A percentile compares a stretch with the other conserved stretches of the same genome.
phyloP scores from a whole-genome alignment of 2,888 invertebrate species.

The Eueremaeus valkanovi region DNA sequence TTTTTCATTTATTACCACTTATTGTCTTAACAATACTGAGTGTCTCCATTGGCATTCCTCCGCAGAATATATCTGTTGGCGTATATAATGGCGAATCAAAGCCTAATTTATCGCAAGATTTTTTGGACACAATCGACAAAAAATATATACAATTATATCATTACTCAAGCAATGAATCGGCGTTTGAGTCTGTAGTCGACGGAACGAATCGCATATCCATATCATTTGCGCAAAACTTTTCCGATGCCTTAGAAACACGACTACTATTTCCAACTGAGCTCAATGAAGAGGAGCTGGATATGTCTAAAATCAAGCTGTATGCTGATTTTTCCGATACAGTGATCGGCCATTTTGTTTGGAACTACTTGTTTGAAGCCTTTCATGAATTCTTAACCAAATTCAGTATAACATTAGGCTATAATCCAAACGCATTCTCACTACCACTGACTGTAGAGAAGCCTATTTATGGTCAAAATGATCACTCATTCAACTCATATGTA shows the following conservation, averaged over 20 bases:
- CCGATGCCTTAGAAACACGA: slow-evolving; percentile 75
- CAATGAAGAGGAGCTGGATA: slow-evolving; percentile 77
- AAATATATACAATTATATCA: not conserved
- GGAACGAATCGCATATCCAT: slow-evolving; percentile 84
- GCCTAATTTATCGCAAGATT: not conserved
- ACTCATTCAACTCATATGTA: no score
- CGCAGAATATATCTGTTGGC: slow-evolving; percentile 5
- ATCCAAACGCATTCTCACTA: slow-evolving; percentile 69
- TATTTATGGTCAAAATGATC: slow-evolving; percentile 53
- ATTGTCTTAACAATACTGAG: not conserved
- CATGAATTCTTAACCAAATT: slow-evolving; percentile 63
- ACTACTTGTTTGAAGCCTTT: slow-evolving; percentile 78
- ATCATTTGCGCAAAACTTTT: slow-evolving; percentile 83
- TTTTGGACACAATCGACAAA: not conserved
- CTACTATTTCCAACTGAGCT: slow-evolving; percentile 69
- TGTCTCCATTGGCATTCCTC: not conserved
- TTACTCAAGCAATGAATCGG: slow-evolving; percentile 57
- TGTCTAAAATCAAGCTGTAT: slow-evolving; percentile 81
- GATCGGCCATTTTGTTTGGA: slow-evolving; percentile 58
- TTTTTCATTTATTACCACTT: not conserved
- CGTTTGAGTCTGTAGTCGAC: slow-evolving; percentile 65
- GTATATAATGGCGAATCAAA: not conserved
- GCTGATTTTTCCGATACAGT: slow-evolving; percentile 82
- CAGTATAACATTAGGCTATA: slow-evolving; percentile 52
- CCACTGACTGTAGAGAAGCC: slow-evolving; percentile 49